A percentile compares a stretch with the other conserved stretches of the same genome.
These are phyloP conservation scores for Heliocidaris tuberculata DNA, from an alignment of 35 echinoderm and acorn worm species.

Conservation along the genomic window DNA sequence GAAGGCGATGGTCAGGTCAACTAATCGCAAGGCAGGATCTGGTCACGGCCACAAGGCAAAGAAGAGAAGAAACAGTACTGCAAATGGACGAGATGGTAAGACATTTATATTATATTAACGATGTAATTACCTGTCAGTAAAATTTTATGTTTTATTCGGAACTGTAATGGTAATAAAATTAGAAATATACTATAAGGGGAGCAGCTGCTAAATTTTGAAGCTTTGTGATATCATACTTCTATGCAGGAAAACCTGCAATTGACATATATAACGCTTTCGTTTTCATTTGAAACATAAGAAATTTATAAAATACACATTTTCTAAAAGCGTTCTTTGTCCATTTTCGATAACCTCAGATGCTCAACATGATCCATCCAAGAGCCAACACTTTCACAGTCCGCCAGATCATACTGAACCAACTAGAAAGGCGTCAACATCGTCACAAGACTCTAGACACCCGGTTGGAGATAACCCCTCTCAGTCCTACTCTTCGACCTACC, in stretches of 20 bases:
- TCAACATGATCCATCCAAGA: not conserved
- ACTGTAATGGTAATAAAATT: no score
- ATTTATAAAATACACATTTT: no score
- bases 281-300: no score
- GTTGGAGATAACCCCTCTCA: not conserved
- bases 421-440: not conserved
- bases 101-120: not conserved
- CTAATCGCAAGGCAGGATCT: not conserved
- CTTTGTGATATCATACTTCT: no score
- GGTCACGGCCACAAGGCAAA: conserved; percentile 12
- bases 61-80: not conserved
- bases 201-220: no score
- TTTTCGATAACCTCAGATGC: not conserved
- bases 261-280: no score
- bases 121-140: no score
- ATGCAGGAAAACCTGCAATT: no score
- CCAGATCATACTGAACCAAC: not conserved
- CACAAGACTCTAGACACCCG: not conserved
- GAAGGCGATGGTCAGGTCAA: conserved; percentile 55
- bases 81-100: not conserved
- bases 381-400: not conserved
- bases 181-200: no score
- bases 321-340: no score
- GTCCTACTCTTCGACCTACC: not conserved
- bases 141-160: no score